Percentiles rank a stretch among this genome's conserved stretches.
These are phyloP conservation scores for Berghia stephanieae DNA, from an alignment of 1,140 invertebrate species.

Conservation along the genomic window DNA sequence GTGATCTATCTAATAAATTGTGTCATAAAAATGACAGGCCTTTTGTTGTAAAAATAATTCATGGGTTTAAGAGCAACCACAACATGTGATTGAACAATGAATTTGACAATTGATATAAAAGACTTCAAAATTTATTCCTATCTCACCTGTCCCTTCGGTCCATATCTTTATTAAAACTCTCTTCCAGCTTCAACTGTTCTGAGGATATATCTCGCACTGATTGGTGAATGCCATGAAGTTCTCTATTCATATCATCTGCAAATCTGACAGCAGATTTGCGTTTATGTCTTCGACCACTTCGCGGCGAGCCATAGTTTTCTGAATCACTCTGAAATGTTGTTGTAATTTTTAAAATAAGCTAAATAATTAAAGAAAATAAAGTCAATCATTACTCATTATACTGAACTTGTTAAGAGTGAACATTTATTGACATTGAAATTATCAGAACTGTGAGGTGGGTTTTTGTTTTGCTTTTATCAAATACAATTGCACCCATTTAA, in stretches of 20 bases:
- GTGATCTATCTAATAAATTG: no score
- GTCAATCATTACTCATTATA: background rate
- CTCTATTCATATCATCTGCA: constrained; percentile 63
- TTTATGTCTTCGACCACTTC: constrained; percentile 38
- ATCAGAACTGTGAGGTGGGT: no score
- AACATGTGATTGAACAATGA: no score
- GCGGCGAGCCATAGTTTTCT: constrained; percentile 52
- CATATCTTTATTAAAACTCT: constrained; percentile 56
- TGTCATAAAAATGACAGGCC: no score
- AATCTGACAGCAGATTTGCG: constrained; percentile 58
- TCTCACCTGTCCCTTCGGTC: constrained; percentile 56
- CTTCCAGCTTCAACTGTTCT: constrained; percentile 58
- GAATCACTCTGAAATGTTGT: constrained; percentile 50
- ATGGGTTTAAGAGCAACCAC: no score
- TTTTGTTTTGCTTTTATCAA: no score
- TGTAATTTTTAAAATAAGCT: background rate
- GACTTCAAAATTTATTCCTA: background rate
- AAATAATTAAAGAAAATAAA: background rate
- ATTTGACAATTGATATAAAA: background rate
- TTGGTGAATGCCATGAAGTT: constrained; percentile 60
- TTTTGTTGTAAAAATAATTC: no score
- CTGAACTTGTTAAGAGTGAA: background rate
- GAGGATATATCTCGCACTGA: constrained; percentile 58
- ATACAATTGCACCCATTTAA: no score
- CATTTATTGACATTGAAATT: no score